Conservation (phyloP, 2,113 vertebrate genomes). For the Varanus salvator region DNA sequence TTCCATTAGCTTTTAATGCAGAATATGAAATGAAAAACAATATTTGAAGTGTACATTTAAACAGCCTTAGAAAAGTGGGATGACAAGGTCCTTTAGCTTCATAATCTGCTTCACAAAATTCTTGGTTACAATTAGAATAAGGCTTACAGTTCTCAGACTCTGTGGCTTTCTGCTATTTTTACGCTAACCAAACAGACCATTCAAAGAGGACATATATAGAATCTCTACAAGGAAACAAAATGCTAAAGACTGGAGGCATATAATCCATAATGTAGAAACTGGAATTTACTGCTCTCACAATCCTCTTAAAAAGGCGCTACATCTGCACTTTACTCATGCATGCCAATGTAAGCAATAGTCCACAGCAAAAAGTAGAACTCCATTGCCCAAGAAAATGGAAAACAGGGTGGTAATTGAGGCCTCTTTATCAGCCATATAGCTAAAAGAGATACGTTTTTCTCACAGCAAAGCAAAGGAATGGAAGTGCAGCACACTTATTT, state of each 20-base stretch:
- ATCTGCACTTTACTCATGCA: slow-evolving; percentile 5
- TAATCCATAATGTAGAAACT: slow-evolving; percentile 9
- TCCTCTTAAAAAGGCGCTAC: background rate
- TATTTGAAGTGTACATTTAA: background rate
- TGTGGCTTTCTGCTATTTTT: slow-evolving; percentile 28
- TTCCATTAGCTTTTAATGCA: background rate
- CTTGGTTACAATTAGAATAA: slow-evolving; percentile 35
- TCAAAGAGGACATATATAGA: background rate
- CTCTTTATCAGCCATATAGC: background rate
- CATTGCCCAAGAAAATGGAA: slow-evolving; percentile 1
- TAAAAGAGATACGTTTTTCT: background rate
- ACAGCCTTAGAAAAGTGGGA: slow-evolving; percentile 10
- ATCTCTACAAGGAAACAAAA: background rate
- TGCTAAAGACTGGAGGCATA: background rate
- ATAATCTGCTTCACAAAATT: slow-evolving; percentile 40
- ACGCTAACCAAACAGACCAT: slow-evolving; percentile 4
- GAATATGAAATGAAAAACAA: slow-evolving; percentile 10
- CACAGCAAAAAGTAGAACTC: background rate
- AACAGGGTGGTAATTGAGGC: background rate
- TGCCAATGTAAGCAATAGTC: slow-evolving; percentile 1
- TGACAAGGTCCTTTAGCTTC: slow-evolving; percentile 17
- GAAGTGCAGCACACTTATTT: background rate
- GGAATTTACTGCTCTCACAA: background rate
- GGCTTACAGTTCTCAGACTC: slow-evolving; percentile 32
- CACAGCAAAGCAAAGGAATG: background rate